These are phyloP conservation scores for Trichopoda pennipes DNA, from an alignment of 2,888 invertebrate species.

Conservation along the genomic window DNA sequence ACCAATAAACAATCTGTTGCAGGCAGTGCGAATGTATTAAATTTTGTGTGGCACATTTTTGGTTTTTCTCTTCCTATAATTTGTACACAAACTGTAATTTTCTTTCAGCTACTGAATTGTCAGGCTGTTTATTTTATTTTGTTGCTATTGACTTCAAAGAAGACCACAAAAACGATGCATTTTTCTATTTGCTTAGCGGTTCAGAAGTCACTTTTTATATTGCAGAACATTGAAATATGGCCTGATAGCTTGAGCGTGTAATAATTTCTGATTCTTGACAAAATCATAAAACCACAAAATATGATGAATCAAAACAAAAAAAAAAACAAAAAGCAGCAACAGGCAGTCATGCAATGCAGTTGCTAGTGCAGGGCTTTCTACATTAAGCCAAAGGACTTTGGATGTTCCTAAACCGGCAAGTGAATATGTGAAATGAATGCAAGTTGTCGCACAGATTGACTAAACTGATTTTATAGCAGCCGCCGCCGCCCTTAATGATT, in stretches of 20 bases:
- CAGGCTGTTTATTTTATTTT: slow-evolving; percentile 22
- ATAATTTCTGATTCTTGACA: slow-evolving; percentile 60
- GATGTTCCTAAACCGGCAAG: neutral
- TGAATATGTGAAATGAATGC: neutral
- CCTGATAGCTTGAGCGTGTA: slow-evolving; percentile 50
- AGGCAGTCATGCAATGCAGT: slow-evolving; percentile 39
- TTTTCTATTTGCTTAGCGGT: slow-evolving; percentile 36
- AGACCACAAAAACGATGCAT: slow-evolving; percentile 51
- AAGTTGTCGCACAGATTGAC: slow-evolving; percentile 48
- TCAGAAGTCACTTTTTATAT: slow-evolving; percentile 44
- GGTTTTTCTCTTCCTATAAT: neutral
- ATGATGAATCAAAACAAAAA: slow-evolving; percentile 35
- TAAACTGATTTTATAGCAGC: slow-evolving; percentile 63
- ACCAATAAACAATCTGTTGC: slow-evolving; percentile 27
- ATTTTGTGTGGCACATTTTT: neutral
- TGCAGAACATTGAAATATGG: slow-evolving; percentile 9
- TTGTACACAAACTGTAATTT: slow-evolving; percentile 30
- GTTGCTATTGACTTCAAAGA: slow-evolving; percentile 9
- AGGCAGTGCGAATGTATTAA: neutral
- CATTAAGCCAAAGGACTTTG: slow-evolving; percentile 1
- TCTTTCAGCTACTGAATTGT: slow-evolving; percentile 48
- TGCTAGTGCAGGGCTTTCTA: neutral
- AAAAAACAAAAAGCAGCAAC: neutral
- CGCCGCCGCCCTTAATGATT: slow-evolving; percentile 64
- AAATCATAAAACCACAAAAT: slow-evolving; percentile 60